Evolutionary conservation across 2,113 vertebrate genomes (phyloP).

Genomic region (Xerus inauris): DNA sequence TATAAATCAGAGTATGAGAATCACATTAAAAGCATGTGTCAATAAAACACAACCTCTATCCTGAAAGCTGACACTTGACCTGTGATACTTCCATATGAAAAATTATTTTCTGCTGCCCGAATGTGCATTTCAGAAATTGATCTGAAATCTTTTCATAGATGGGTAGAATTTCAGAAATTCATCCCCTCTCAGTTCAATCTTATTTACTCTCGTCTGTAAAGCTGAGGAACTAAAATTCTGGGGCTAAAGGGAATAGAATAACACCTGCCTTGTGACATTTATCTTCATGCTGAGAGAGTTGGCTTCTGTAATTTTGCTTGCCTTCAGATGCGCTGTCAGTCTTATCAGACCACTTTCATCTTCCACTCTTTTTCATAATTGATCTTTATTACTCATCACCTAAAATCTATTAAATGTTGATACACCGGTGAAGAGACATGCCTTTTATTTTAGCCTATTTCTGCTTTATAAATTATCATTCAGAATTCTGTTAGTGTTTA

Average conservation of each 20-base stretch:
- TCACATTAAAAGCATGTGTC: neutral
- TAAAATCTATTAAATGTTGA: constrained; percentile 3
- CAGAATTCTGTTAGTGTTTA: constrained; percentile 9
- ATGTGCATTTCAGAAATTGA: constrained; percentile 17
- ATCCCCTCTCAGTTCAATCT: neutral
- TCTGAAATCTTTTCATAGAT: neutral
- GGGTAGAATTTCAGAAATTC: constrained; percentile 32
- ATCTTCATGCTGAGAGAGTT: neutral
- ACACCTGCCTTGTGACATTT: neutral
- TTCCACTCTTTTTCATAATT: neutral
- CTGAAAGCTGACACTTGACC: constrained; percentile 35
- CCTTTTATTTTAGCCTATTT: neutral
- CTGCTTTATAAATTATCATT: neutral
- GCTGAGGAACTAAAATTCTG: neutral
- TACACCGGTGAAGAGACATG: neutral
- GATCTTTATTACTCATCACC: neutral
- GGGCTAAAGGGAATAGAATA: neutral
- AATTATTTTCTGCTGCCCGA: constrained; percentile 45
- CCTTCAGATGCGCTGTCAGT: neutral
- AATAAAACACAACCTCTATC: constrained; percentile 60
- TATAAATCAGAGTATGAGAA: constrained; percentile 61
- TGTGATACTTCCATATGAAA: neutral
- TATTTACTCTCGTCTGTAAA: neutral
- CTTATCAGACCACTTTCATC: neutral
- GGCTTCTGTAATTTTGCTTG: neutral